phyloP scores from a whole-genome alignment of 64 coral and sea anemone species.

The Trachythela sp. region DNA sequence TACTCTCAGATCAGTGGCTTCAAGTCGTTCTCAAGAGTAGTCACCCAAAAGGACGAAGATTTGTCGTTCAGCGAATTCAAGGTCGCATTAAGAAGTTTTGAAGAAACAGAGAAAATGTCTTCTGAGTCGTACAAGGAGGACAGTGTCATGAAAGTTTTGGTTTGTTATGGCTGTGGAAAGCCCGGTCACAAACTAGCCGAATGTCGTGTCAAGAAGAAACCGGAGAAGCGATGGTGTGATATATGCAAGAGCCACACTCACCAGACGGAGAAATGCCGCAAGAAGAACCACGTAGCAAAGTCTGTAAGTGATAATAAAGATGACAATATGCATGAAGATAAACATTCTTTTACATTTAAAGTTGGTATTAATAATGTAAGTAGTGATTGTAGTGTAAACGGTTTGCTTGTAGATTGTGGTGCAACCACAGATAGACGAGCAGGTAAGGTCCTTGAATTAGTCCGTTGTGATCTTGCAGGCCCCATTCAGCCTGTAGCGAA shows the following conservation, averaged over 20 bases:
- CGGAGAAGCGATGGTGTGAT: not conserved
- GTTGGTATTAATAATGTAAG: not conserved
- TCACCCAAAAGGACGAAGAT: not conserved
- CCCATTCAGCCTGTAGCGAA: slow-evolving; percentile 25
- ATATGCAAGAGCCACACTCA: not conserved
- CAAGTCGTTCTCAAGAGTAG: not conserved
- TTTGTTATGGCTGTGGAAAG: slow-evolving; percentile 10
- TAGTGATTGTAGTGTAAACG: not conserved
- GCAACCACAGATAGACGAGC: slow-evolving; percentile 19
- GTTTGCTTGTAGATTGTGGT: not conserved
- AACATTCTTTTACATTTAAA: not conserved
- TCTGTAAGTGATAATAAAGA: not conserved
- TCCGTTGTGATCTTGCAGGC: slow-evolving; percentile 36
- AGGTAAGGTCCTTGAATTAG: slow-evolving; percentile 16
- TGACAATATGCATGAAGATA: not conserved
- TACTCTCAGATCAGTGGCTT: too few relatives aligned
- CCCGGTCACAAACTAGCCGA: not conserved
- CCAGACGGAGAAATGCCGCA: not conserved
- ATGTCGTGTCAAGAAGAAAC: not conserved
- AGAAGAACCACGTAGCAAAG: not conserved
- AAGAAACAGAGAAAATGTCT: not conserved
- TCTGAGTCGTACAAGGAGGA: not conserved
- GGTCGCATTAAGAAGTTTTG: slow-evolving; percentile 1
- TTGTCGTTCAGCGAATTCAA: not conserved
- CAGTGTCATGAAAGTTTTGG: not conserved